Evolutionary conservation across 2,797 vertebrate species (phyloP), one percentile per base, ranked within the genome.

Genomic region (Aeoliscus strigatus): DNA sequence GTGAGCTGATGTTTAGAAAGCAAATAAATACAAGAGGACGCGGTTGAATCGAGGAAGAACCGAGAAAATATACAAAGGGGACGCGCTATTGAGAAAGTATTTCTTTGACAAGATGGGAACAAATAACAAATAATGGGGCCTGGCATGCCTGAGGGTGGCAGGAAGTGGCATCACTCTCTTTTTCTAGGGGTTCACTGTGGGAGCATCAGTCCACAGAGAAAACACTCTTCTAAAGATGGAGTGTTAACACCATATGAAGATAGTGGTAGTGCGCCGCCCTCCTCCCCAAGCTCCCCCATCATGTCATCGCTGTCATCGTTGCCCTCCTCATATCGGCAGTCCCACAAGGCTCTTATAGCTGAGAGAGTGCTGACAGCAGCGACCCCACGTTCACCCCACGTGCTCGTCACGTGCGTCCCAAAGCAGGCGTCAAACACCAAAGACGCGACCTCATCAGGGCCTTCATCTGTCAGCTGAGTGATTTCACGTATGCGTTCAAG

Each of bases 61-160:
- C 79, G 82, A 81, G 62, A 77, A 88, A 88, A 88, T 85, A 88
- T 84, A 88, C 88, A 89, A 80, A 83, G 66, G 41, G 38, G 49
- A 61, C 65, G 79, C 76, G 77, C 69, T 67, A 81, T 86, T 82
- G 82, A 84, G 77, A 88, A 82, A 83, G 78, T 83, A 85, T 87
- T 86, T 87, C 77, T 75, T 83, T 82, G 84, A 87, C 79, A 81
- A 72, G 69, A 82, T 56, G 57, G 47, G 73, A 85, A 81, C 71
- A 79, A 85, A 86, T 84, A 85, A 87, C 85, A 85, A 84, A 87
- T 88, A 47, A 82, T 51, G 63, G 62, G 81, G 65, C 77, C 28
- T 80, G 73, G 73, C 70, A 80, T 31, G 67, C 65, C 72, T 61
- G 35, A 64, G 74, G 75, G 69, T 51, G 29, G 65, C 54, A 72